phyloP scores from a whole-genome alignment of 2,888 invertebrate species.

The Melinaea marsaeus region DNA sequence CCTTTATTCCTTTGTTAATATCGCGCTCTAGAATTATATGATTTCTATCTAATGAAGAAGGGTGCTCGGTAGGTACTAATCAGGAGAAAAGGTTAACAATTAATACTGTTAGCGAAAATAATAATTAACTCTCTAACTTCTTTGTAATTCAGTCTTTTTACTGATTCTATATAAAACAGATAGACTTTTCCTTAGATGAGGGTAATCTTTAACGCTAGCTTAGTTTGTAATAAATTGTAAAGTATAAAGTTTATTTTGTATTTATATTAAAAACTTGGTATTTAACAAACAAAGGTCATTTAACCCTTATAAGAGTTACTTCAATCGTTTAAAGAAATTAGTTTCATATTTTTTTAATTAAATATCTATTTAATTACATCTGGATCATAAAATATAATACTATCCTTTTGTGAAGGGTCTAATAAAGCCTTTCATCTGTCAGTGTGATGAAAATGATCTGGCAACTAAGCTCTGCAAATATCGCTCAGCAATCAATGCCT shows the following conservation, averaged over 20 bases:
- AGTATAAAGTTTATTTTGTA: conserved; percentile 1
- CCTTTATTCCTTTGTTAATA: conserved; percentile 26
- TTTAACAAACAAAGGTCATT: neutral
- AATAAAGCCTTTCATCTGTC: conserved; percentile 9
- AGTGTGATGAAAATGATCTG: conserved; percentile 12
- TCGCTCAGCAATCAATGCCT: conserved; percentile 13
- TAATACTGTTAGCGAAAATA: conserved; percentile 44
- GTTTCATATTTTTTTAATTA: too few species aligned
- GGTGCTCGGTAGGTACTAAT: conserved; percentile 34
- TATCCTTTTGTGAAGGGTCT: neutral
- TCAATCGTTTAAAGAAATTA: too few species aligned
- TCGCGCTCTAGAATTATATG: conserved; percentile 33
- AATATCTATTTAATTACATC: too few species aligned
- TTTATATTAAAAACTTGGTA: conserved; percentile 3
- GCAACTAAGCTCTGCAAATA: conserved; percentile 14
- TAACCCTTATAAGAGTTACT: neutral
- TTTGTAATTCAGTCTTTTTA: conserved; percentile 33
- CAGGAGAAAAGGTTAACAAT: conserved; percentile 39
- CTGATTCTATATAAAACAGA: conserved; percentile 18
- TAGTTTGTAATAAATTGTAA: conserved; percentile 3
- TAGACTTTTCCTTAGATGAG: conserved; percentile 2
- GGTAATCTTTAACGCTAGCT: neutral
- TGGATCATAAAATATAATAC: too few species aligned
- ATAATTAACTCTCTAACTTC: conserved; percentile 39
- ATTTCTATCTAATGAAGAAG: conserved; percentile 42